These are phyloP conservation scores for Delphinapterus leucas DNA, from an alignment of 2,113 vertebrate genomes.

Conservation along the genomic window DNA sequence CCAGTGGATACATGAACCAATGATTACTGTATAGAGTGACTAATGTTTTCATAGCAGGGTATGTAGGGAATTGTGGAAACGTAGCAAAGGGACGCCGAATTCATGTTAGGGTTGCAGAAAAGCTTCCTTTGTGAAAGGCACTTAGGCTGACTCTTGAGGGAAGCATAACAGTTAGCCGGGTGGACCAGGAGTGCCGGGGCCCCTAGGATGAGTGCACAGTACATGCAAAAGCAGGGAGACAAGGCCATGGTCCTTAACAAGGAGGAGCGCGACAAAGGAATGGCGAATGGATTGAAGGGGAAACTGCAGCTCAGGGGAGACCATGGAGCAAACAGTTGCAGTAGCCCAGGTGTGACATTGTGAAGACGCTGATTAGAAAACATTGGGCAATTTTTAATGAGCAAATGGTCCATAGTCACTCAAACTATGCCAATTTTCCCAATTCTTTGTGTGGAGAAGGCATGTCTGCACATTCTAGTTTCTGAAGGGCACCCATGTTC, in stretches of 20 bases:
- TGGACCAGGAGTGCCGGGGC: not conserved
- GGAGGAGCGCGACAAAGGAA: not conserved
- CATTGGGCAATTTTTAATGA: not conserved
- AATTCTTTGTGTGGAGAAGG: not conserved
- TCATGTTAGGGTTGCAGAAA: not conserved
- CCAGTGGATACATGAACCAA: not conserved
- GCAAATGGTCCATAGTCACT: not conserved
- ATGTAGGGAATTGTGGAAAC: not conserved
- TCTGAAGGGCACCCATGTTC: slow-evolving; percentile 58
- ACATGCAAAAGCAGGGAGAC: not conserved
- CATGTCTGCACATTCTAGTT: not conserved
- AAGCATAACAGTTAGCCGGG: not conserved
- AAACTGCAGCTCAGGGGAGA: not conserved
- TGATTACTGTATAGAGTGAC: not conserved
- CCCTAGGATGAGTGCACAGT: not conserved
- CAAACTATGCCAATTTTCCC: not conserved
- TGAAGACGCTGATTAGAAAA: slow-evolving; percentile 10
- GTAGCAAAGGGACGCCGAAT: not conserved
- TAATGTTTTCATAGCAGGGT: not conserved
- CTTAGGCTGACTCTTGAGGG: not conserved
- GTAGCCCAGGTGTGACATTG: not conserved
- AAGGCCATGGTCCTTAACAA: not conserved
- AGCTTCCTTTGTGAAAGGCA: not conserved
- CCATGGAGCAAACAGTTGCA: not conserved
- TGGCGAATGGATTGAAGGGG: not conserved